Evolutionary conservation across 2,797 vertebrate genomes (phyloP).

Genomic region (Dermochelys coriacea): DNA sequence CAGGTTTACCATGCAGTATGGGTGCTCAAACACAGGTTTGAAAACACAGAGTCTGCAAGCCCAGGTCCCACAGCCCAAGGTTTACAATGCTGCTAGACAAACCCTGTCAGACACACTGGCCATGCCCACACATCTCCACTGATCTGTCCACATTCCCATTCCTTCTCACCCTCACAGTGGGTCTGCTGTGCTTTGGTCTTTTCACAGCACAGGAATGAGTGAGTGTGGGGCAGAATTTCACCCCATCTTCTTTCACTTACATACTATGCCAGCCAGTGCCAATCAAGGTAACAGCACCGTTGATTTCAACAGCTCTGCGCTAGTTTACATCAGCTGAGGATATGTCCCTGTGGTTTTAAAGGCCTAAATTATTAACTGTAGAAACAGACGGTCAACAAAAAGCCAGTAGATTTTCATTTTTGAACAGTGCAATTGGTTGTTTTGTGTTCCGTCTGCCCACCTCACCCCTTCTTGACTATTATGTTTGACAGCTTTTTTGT

Average conservation of each 20-base stretch:
- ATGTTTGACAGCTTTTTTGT: slow-evolving; percentile 5
- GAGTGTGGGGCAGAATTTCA: not conserved
- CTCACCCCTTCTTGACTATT: not conserved
- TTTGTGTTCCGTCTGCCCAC: not conserved
- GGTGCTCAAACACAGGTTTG: not conserved
- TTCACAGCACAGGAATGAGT: not conserved
- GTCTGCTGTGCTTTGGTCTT: not conserved
- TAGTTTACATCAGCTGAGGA: not conserved
- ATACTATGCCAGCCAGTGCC: not conserved
- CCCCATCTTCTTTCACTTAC: not conserved
- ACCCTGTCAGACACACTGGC: not conserved
- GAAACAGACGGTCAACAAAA: not conserved
- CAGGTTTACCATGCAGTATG: not conserved
- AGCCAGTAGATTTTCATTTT: not conserved
- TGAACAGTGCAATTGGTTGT: not conserved
- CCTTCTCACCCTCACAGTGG: not conserved
- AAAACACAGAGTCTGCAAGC: not conserved
- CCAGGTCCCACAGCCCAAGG: not conserved
- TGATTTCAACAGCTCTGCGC: not conserved
- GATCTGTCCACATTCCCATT: not conserved
- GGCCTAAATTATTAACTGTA: not conserved
- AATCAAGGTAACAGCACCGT: not conserved
- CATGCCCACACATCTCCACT: not conserved
- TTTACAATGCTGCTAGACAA: not conserved
- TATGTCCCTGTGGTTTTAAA: not conserved